Conservation (phyloP, 2,113 vertebrate species). For the Notiomystis cincta region DNA sequence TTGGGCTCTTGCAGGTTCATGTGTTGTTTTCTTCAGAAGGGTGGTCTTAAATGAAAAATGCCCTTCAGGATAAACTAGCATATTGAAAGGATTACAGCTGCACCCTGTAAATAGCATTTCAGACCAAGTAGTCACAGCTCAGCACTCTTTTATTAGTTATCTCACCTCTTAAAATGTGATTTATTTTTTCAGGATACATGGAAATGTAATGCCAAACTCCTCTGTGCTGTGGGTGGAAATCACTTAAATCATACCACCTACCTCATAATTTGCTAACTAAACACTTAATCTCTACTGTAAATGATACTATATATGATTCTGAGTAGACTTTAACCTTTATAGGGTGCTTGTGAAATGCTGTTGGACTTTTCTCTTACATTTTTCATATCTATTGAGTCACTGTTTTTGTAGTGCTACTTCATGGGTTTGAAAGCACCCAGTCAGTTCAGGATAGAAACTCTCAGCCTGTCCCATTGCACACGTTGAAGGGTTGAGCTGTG, state of each 20-base stretch:
- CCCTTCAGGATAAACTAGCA: neutral
- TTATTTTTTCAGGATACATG: neutral
- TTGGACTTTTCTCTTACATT: neutral
- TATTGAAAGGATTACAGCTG: constrained; percentile 8
- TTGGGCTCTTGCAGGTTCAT: neutral
- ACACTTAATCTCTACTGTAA: neutral
- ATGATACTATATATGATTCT: neutral
- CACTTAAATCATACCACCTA: neutral
- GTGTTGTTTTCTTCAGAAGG: neutral
- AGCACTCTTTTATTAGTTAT: neutral
- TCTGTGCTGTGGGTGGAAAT: neutral
- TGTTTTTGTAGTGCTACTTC: neutral
- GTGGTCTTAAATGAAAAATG: neutral
- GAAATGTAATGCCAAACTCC: neutral
- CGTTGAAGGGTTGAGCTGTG: neutral
- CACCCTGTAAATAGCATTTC: neutral
- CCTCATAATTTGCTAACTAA: neutral
- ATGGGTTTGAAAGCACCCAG: neutral
- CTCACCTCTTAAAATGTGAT: neutral
- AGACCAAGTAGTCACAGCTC: neutral
- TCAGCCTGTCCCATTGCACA: neutral
- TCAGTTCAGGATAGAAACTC: neutral
- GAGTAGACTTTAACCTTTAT: neutral
- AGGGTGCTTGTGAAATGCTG: neutral
- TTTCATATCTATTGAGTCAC: neutral